phyloP scores from a whole-genome alignment of 35 echinoderm and acorn worm genomes.

The Strongylocentrotus purpuratus region DNA sequence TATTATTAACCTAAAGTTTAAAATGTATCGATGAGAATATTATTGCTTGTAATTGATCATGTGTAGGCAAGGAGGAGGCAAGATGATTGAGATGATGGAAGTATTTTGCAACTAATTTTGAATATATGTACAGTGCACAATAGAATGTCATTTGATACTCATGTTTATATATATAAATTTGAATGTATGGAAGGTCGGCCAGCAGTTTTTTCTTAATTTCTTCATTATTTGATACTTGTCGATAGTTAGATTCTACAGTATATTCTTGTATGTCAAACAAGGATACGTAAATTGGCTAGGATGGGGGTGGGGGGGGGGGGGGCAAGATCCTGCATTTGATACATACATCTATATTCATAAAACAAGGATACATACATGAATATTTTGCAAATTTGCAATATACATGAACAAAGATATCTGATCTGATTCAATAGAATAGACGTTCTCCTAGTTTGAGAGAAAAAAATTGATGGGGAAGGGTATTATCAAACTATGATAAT shows the following conservation, averaged over 20 bases:
- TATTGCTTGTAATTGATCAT: slow-evolving; percentile 30
- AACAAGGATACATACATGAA: too few relatives aligned
- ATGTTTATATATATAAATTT: slow-evolving; percentile 40
- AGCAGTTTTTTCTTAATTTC: neutral
- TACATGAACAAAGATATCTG: too few relatives aligned
- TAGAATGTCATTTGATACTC: slow-evolving; percentile 41
- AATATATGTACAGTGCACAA: slow-evolving; percentile 35
- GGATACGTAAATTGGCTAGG: neutral
- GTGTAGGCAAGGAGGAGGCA: neutral
- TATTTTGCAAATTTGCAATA: too few relatives aligned
- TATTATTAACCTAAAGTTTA: neutral
- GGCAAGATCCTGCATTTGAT: neutral
- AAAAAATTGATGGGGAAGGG: too few relatives aligned
- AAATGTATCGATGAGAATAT: slow-evolving; percentile 9
- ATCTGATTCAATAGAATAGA: too few relatives aligned
- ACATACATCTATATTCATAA: neutral
- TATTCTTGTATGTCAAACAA: neutral
- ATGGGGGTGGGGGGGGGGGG: neutral
- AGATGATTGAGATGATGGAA: neutral
- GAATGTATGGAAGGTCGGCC: neutral
- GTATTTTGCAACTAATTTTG: slow-evolving; percentile 16
- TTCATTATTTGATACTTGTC: neutral
- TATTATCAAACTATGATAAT: too few relatives aligned
- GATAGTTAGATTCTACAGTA: neutral
- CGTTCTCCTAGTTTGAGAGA: too few relatives aligned